These are phyloP conservation scores for Crotophaga sulcirostris DNA, from an alignment of 2,113 vertebrate genomes.

Conservation along the genomic window DNA sequence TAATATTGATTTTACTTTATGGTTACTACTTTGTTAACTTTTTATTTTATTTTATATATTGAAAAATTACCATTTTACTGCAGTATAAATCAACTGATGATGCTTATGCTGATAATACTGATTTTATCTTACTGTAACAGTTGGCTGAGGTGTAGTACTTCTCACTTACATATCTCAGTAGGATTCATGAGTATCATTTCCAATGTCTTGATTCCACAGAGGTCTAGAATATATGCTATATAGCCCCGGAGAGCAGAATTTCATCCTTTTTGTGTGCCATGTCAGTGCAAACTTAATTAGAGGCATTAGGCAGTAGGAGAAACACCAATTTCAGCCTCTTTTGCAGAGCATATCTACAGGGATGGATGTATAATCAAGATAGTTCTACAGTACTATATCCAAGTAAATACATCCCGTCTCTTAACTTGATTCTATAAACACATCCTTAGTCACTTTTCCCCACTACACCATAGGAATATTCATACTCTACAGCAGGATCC, in stretches of 20 bases:
- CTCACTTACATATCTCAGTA: background rate
- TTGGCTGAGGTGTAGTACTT: background rate
- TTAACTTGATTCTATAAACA: background rate
- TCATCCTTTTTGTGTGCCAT: background rate
- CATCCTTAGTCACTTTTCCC: background rate
- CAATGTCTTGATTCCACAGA: background rate
- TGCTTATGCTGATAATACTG: background rate
- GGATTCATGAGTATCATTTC: background rate
- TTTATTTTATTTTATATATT: background rate
- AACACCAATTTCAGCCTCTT: background rate
- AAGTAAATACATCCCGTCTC: background rate
- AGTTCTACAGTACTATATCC: background rate
- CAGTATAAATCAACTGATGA: background rate
- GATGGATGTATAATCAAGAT: background rate
- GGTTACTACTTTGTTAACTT: background rate
- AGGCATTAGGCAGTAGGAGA: background rate
- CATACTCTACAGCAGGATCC: background rate
- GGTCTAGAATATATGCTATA: background rate
- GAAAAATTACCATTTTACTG: background rate
- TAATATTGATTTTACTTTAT: background rate
- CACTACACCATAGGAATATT: background rate
- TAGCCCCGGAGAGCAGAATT: background rate
- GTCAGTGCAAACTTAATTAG: background rate
- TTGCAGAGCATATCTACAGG: background rate
- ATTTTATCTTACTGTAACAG: background rate